Percentiles rank a stretch among this genome's conserved stretches.
phyloP scores from a whole-genome alignment of 2,113 vertebrate genomes.

The Okapia johnstoni region DNA sequence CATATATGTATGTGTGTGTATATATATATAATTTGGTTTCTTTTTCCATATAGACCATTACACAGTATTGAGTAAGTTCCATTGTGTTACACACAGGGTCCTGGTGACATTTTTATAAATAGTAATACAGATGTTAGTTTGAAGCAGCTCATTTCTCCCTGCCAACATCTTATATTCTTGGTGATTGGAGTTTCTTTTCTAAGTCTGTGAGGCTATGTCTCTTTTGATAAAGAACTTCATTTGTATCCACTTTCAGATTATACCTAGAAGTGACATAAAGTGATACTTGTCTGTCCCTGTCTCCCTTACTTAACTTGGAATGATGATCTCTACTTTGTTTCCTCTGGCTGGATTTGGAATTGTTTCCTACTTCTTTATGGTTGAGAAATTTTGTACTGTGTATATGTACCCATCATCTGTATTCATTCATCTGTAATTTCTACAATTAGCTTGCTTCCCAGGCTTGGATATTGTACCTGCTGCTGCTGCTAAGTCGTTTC shows the following conservation, averaged over 20 bases:
- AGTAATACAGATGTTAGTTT: neutral
- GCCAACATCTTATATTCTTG: neutral
- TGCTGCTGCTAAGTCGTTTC: too few species aligned
- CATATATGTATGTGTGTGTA: rapidly evolving
- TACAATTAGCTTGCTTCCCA: neutral
- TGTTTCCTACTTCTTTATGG: neutral
- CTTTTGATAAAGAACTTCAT: neutral
- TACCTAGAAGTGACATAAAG: neutral
- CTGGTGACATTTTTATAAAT: neutral
- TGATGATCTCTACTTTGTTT: neutral
- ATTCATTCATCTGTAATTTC: neutral
- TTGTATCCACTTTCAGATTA: neutral
- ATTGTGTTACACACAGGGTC: neutral
- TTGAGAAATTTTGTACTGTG: neutral
- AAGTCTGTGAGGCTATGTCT: neutral
- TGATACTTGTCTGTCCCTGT: neutral
- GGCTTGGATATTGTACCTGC: too few species aligned
- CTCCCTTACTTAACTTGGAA: neutral
- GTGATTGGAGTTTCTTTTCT: neutral
- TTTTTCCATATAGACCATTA: neutral
- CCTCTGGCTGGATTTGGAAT: neutral
- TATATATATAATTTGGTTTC: neutral
- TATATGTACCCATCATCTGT: neutral
- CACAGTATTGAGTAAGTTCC: neutral
- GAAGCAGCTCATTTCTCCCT: neutral